These are phyloP conservation scores for Hystrix cristata DNA, from an alignment of 2,113 vertebrate genomes.

Conservation along the genomic window DNA sequence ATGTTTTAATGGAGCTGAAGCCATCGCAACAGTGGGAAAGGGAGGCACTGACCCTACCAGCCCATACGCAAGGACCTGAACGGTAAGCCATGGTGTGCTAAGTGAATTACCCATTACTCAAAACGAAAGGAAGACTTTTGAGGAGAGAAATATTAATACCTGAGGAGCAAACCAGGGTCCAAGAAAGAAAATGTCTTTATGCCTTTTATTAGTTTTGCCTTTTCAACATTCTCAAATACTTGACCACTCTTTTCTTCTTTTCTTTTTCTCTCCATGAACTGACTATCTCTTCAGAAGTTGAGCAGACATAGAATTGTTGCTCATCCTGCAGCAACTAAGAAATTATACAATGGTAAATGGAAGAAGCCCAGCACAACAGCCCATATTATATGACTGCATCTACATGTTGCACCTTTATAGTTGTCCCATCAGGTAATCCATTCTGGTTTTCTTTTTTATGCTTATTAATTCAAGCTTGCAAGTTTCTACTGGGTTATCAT, in stretches of 20 bases:
- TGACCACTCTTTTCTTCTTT: not conserved
- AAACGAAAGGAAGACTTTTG: not conserved
- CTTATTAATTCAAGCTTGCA: not conserved
- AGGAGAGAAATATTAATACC: slow-evolving; percentile 32
- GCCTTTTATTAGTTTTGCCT: not conserved
- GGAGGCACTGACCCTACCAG: not conserved
- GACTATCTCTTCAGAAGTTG: not conserved
- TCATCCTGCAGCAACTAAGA: not conserved
- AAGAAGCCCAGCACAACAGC: not conserved
- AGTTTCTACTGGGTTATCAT: not conserved
- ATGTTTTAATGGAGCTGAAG: not conserved
- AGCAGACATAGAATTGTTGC: not conserved
- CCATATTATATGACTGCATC: not conserved
- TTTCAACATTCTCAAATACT: not conserved
- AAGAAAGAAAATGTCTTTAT: slow-evolving; percentile 45
- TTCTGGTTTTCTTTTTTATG: not conserved
- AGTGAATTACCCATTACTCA: not conserved
- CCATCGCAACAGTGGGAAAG: too few species aligned
- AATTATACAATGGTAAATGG: not conserved
- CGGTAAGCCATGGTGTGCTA: not conserved
- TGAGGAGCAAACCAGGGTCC: not conserved
- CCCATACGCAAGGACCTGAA: not conserved
- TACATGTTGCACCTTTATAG: not conserved
- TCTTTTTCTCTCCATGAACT: not conserved
- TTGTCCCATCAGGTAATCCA: not conserved